Evolutionary conservation across 2,113 vertebrate species (phyloP), one percentile per base, ranked within the genome.

Genomic region (Lepisosteus oculatus): DNA sequence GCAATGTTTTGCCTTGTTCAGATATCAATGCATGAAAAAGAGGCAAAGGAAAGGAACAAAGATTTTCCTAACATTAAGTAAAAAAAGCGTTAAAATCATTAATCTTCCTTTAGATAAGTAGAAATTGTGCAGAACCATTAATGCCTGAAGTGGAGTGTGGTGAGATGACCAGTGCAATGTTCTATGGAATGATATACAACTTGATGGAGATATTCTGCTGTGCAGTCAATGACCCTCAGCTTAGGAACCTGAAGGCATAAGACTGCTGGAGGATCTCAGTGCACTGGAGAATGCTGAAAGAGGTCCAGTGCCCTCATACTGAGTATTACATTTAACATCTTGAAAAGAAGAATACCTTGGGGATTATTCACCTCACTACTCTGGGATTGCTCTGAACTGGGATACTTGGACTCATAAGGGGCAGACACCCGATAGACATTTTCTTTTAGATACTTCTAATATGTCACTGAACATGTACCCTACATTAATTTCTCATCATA

Each of bases 191-290:
- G 84, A 85, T 78, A 79, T 80, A 72, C 54, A 67, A 54, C 65
- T 72, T 57, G 51, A 67, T 59, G 15, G 79, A 79, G 74, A 71
- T 13, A 77, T 81, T 86, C 79, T 71, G 74, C 85, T 87, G 88
- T 82, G 85, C 78, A 87, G 86, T 84, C 86, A 90, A 88, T 89
- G 88, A 89, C 81, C 87, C 83, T 77, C 75, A 80, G 85, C 76
- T 68, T 69, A 74, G 59, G 55, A 78, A 75, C 43, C 66, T 65
- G 14, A 70, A 73, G 66, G 45, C 56, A 63, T 69, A 74, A 43
- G 44, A 73, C 67, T 13, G 67, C n/a, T 72, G 61, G 68, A 76
- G 65, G 69, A 80, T 72, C 65, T 65, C 75, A 57, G 42, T 51
- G 51, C 75, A 61, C 70, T 17, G 68, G 61, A 55, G 66, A 69